phyloP scores from a whole-genome alignment of 2,888 invertebrate species.

The Thyatira batis region DNA sequence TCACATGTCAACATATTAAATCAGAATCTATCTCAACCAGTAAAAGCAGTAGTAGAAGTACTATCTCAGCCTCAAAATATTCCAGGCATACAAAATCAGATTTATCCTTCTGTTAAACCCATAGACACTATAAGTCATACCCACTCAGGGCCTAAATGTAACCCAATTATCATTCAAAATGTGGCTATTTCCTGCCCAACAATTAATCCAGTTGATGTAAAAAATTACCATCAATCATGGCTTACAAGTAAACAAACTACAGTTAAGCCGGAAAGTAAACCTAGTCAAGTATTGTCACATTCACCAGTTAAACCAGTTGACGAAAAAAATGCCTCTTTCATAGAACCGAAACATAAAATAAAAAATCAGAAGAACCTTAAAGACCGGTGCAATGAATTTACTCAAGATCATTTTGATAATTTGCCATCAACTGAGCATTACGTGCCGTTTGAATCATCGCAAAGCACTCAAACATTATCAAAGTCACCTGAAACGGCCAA shows the following conservation, averaged over 20 bases:
- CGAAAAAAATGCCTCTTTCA: constrained; percentile 3
- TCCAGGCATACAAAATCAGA: background rate
- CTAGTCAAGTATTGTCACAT: background rate
- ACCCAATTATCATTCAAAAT: background rate
- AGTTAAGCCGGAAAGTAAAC: background rate
- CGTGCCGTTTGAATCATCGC: constrained; percentile 43
- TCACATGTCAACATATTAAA: background rate
- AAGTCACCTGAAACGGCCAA: constrained; percentile 40
- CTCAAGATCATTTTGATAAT: constrained; percentile 46
- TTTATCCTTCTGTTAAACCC: background rate
- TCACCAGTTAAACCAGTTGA: constrained; percentile 5
- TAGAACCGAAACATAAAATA: background rate
- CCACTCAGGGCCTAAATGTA: background rate
- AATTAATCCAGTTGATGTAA: background rate
- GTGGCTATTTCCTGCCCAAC: background rate
- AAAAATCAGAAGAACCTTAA: background rate
- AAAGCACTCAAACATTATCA: constrained; percentile 15
- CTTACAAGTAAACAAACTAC: background rate
- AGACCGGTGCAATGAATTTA: constrained; percentile 40
- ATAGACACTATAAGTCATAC: background rate
- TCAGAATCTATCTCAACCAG: background rate
- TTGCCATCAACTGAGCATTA: constrained; percentile 36
- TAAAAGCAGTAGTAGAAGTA: background rate
- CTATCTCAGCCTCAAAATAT: background rate
- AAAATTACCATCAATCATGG: background rate